These are phyloP conservation scores for Synchiropus splendidus DNA, from an alignment of 2,113 vertebrate genomes.

Conservation along the genomic window DNA sequence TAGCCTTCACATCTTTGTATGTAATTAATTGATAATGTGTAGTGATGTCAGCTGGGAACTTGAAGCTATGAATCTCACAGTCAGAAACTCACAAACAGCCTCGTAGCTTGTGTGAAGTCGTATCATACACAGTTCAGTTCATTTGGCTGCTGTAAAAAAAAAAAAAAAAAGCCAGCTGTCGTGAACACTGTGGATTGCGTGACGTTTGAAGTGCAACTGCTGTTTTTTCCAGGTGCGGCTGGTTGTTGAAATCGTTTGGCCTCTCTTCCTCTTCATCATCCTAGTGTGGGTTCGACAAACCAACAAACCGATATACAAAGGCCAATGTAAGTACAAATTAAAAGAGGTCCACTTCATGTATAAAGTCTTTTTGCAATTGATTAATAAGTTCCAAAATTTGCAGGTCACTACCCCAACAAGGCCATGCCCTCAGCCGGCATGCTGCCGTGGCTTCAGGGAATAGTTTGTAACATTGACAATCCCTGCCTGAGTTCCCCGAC, in stretches of 20 bases:
- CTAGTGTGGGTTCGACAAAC: constrained; percentile 84
- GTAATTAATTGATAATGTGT: no score
- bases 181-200: not conserved
- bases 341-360: no score
- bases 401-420: constrained; percentile 97
- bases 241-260: constrained; percentile 85
- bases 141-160: no score
- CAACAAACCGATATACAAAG: constrained; percentile 78
- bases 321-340: constrained; percentile 81
- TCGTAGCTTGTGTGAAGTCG: no score
- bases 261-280: constrained; percentile 94
- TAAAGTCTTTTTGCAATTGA: no score
- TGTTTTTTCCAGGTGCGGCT: constrained; percentile 74
- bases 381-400: not conserved
- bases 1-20: no score
- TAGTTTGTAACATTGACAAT: constrained; percentile 91
- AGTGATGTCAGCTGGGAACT: no score
- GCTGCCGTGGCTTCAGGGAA: constrained; percentile 92
- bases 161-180: no score
- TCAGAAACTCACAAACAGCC: no score
- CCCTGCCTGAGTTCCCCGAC: constrained; percentile 85
- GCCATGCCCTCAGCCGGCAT: constrained; percentile 95
- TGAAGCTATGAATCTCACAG: no score
- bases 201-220: not conserved
- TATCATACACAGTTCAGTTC: no score